Conservation (phyloP, 2,797 vertebrate genomes). For the Chiloscyllium punctatum region DNA sequence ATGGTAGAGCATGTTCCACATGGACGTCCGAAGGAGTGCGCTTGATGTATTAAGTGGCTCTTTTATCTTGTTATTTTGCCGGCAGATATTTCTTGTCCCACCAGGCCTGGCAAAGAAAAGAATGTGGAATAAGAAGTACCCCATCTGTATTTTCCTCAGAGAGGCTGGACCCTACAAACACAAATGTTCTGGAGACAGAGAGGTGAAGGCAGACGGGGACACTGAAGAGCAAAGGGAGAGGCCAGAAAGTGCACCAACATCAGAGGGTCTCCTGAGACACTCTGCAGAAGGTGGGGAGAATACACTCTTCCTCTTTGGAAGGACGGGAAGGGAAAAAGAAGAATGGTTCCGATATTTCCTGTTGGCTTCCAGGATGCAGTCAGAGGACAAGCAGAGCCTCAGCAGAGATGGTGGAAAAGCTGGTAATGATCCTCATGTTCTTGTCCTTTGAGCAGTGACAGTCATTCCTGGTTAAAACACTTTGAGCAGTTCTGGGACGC, state of each 20-base stretch:
- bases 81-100: conserved; percentile 74
- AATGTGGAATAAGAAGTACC: conserved; percentile 84
- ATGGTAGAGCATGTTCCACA: neutral
- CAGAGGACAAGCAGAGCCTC: conserved; percentile 45
- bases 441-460: neutral
- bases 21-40: neutral
- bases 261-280: neutral
- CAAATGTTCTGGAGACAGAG: neutral
- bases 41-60: neutral
- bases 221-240: conserved; percentile 41
- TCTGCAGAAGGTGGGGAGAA: conserved; percentile 42
- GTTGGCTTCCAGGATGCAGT: conserved; percentile 50
- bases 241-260: neutral
- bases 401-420: conserved; percentile 48
- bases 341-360: conserved; percentile 77
- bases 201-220: neutral
- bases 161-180: neutral
- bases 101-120: conserved; percentile 72
- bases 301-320: conserved; percentile 73
- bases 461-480: neutral
- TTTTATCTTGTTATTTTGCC: conserved; percentile 14
- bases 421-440: conserved; percentile 50
- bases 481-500: too few species aligned
- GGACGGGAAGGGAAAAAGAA: conserved; percentile 81
- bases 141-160: conserved; percentile 71